A percentile compares a stretch with the other conserved stretches of the same genome.
Evolutionary conservation across 2,113 vertebrate genomes (phyloP).

Genomic region (Forbesichthys papilliferus): DNA sequence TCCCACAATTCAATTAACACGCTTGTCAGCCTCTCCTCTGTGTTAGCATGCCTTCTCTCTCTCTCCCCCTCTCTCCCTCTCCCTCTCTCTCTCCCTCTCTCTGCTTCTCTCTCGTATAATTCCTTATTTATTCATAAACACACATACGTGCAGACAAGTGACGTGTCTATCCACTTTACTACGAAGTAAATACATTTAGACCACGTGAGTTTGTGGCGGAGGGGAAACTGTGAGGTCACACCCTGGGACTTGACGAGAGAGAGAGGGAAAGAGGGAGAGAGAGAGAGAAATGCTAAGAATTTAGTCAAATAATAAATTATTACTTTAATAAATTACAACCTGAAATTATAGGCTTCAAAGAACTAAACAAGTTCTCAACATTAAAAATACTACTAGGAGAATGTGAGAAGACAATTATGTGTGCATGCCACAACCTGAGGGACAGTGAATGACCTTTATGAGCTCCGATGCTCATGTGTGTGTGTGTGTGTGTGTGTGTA

Average conservation of each 20-base stretch:
- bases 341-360: too few relatives aligned
- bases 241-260: slow-evolving; percentile 45
- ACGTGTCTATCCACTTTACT: slow-evolving; percentile 45
- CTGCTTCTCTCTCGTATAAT: slow-evolving; percentile 1
- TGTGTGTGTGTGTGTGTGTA: too few relatives aligned
- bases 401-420: too few relatives aligned
- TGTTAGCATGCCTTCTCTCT: slow-evolving; percentile 56
- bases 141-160: slow-evolving; percentile 28
- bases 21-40: slow-evolving; percentile 68
- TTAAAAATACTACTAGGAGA: too few relatives aligned
- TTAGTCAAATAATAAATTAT: too few relatives aligned
- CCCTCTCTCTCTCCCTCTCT: slow-evolving; percentile 14
- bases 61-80: slow-evolving; percentile 11
- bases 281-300: neutral
- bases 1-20: slow-evolving; percentile 82
- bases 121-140: slow-evolving; percentile 1
- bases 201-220: neutral
- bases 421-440: too few relatives aligned
- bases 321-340: too few relatives aligned
- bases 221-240: slow-evolving; percentile 32
- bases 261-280: neutral
- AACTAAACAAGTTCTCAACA: too few relatives aligned
- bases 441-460: too few relatives aligned
- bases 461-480: too few relatives aligned
- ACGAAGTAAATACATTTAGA: slow-evolving; percentile 30